These are phyloP conservation scores for Drosophila nr. fundita DNA, from an alignment of 2,888 invertebrate species.

Conservation along the genomic window DNA sequence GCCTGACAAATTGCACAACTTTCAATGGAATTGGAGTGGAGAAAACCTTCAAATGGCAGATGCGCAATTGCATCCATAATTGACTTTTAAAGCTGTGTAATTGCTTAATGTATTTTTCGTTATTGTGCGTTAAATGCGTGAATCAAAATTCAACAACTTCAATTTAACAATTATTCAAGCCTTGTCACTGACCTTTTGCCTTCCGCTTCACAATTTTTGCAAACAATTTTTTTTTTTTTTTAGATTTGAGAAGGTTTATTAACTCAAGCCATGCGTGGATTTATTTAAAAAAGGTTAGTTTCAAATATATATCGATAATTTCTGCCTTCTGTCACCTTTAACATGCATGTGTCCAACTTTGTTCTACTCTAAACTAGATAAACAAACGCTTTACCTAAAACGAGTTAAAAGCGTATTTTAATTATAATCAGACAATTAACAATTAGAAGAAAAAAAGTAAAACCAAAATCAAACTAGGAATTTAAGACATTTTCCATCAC, in stretches of 20 bases:
- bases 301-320: not conserved
- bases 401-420: not conserved
- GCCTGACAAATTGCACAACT: constrained; percentile 67
- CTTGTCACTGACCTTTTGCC: constrained; percentile 64
- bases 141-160: constrained; percentile 25
- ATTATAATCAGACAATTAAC: not conserved
- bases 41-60: constrained; percentile 68
- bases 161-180: constrained; percentile 54
- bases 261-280: constrained; percentile 12
- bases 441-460: not conserved
- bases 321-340: not conserved
- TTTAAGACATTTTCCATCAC: not conserved
- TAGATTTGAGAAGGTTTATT: constrained; percentile 22
- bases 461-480: not conserved
- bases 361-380: not conserved
- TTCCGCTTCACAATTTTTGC: constrained; percentile 40
- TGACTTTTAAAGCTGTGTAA: constrained; percentile 59
- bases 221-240: constrained; percentile 7
- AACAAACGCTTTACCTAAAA: not conserved
- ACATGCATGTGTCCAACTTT: not conserved
- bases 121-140: constrained; percentile 60
- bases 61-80: constrained; percentile 68
- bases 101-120: constrained; percentile 37
- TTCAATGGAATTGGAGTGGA: constrained; percentile 46
- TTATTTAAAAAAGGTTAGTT: not conserved